Percentiles rank a stretch among this genome's conserved stretches.
Evolutionary conservation across 2,888 invertebrate genomes (phyloP).

Genomic region (Cistogaster globosa): DNA sequence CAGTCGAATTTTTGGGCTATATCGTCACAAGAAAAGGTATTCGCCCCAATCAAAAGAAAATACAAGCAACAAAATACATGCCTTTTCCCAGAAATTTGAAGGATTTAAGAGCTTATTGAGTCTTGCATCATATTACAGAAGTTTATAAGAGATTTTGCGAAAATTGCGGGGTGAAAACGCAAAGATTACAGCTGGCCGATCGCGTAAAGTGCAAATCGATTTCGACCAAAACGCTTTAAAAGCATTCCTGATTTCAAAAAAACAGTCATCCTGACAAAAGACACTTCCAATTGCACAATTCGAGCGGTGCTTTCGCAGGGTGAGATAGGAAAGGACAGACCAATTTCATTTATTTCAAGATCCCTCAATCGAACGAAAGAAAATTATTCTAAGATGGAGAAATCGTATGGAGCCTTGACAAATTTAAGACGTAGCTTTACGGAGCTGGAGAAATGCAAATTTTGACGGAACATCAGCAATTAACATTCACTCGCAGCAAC

Average conservation of each 20-base stretch:
- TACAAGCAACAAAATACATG: slow-evolving; percentile 47
- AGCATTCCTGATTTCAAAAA: slow-evolving; percentile 67
- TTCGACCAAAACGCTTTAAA: slow-evolving; percentile 48
- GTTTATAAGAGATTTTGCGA: slow-evolving; percentile 68
- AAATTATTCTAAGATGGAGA: slow-evolving; percentile 49
- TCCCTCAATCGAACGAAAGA: slow-evolving; percentile 44
- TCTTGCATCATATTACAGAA: slow-evolving; percentile 62
- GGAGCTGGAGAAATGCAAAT: slow-evolving; percentile 57
- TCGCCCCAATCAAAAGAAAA: slow-evolving; percentile 50
- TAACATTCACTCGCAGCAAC: slow-evolving; percentile 42
- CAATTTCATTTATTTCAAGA: slow-evolving; percentile 33
- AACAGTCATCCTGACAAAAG: slow-evolving; percentile 63
- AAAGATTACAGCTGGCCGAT: slow-evolving; percentile 62
- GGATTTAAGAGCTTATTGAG: slow-evolving; percentile 64
- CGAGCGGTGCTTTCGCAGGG: slow-evolving; percentile 63
- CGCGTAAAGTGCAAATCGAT: slow-evolving; percentile 55
- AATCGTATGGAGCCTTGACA: slow-evolving; percentile 51
- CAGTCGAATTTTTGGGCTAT: slow-evolving; percentile 66
- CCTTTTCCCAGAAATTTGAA: slow-evolving; percentile 56
- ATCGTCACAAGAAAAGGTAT: slow-evolving; percentile 60
- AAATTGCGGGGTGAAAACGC: slow-evolving; percentile 68
- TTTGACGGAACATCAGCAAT: slow-evolving; percentile 44
- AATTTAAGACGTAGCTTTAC: slow-evolving; percentile 40
- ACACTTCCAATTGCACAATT: slow-evolving; percentile 65
- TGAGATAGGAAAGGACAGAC: slow-evolving; percentile 52